These are phyloP conservation scores for Palloptera scutellata DNA, from an alignment of 2,888 invertebrate genomes.

Conservation along the genomic window DNA sequence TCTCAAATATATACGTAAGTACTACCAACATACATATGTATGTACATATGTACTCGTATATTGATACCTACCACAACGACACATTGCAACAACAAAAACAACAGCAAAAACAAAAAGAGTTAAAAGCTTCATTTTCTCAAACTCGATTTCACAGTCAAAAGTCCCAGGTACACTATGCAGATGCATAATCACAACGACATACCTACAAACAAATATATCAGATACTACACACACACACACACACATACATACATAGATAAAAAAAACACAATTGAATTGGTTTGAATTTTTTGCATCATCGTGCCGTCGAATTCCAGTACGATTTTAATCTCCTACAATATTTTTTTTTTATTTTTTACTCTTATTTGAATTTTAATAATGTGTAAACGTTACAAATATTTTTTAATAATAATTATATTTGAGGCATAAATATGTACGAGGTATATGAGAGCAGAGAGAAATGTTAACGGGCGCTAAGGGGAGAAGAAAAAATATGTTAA, in stretches of 20 bases:
- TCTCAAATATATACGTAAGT: conserved; percentile 45
- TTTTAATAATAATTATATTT: conserved; percentile 35
- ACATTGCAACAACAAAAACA: not conserved
- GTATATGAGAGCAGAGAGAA: conserved; percentile 35
- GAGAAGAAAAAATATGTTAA: conserved; percentile 52
- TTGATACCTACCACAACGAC: not conserved
- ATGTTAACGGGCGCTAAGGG: conserved; percentile 37
- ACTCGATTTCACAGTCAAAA: too few relatives aligned
- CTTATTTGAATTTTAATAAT: not conserved
- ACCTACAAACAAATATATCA: too few relatives aligned
- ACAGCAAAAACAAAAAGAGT: conserved; percentile 18
- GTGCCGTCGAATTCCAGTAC: conserved; percentile 17
- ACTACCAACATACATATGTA: not conserved
- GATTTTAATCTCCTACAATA: conserved; percentile 44
- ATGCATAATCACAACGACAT: too few relatives aligned
- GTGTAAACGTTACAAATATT: conserved; percentile 24
- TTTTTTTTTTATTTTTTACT: conserved; percentile 48
- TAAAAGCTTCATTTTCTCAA: too few relatives aligned
- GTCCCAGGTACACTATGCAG: too few relatives aligned
- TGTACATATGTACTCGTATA: not conserved
- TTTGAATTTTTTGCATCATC: conserved; percentile 2
- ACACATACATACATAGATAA: conserved; percentile 10
- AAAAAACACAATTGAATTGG: conserved; percentile 27
- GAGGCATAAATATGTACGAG: conserved; percentile 26
- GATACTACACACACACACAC: not conserved